Evolutionary conservation across 2,113 vertebrate species (phyloP).

Genomic region (Entomyzon cyanotis): DNA sequence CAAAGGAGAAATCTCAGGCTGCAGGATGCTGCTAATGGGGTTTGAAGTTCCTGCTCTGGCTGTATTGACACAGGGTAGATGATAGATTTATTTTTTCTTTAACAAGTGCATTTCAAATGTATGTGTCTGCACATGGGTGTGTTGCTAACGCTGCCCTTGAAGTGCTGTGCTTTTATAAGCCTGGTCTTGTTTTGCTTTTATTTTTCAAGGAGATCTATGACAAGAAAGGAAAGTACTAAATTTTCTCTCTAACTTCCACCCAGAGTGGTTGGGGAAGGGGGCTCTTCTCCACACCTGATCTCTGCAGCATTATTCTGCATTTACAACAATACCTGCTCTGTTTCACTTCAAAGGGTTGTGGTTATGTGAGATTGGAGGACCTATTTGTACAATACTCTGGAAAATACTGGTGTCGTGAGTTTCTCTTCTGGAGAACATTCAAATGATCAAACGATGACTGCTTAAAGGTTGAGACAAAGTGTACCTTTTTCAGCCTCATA

Average conservation of each 20-base stretch:
- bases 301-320: neutral
- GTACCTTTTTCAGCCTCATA: neutral
- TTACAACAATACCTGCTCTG: neutral
- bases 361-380: neutral
- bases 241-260: neutral
- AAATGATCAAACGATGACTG: neutral
- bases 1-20: slow-evolving; percentile 37
- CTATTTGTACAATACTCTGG: neutral
- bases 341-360: neutral
- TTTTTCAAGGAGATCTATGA: neutral
- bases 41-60: slow-evolving; percentile 57
- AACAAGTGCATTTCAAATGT: neutral
- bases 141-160: neutral
- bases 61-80: slow-evolving; percentile 8
- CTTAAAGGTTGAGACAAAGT: neutral
- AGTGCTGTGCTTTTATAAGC: neutral
- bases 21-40: slow-evolving; percentile 52
- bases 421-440: neutral
- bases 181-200: slow-evolving; percentile 5
- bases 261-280: neutral
- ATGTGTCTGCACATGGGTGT: slow-evolving; percentile 6
- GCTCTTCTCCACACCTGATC: neutral
- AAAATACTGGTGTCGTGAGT: fast-evolving
- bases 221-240: neutral
- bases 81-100: slow-evolving; percentile 30